Conservation (phyloP, 2,113 vertebrate genomes). For the Murina feae region DNA sequence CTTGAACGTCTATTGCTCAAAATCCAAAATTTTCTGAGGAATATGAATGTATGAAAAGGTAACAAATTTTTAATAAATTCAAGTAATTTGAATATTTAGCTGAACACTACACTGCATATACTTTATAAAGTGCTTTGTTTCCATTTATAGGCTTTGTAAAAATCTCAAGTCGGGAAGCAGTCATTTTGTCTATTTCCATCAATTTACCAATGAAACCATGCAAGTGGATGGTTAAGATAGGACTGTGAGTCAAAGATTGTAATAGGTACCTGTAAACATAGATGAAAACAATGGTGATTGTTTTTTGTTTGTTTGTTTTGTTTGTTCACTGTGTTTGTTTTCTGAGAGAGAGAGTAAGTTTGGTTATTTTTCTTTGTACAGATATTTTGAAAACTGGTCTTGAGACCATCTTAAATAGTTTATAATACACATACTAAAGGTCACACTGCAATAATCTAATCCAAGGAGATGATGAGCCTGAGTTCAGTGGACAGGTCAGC, state of each 20-base stretch:
- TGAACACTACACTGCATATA: neutral
- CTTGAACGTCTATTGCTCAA: neutral
- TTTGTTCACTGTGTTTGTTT: neutral
- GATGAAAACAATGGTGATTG: neutral
- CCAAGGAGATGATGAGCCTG: neutral
- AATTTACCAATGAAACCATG: neutral
- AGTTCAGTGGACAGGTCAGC: neutral
- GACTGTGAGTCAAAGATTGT: neutral
- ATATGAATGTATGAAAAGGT: neutral
- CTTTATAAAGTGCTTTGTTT: neutral
- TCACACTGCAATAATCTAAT: neutral
- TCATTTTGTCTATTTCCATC: neutral
- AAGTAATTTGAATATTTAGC: neutral
- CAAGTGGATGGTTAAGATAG: neutral
- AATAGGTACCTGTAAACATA: neutral
- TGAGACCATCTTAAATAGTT: neutral
- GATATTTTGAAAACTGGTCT: neutral
- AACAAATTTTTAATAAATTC: neutral
- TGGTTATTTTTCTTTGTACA: neutral
- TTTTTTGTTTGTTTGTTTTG: neutral
- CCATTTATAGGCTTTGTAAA: neutral
- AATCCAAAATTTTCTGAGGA: neutral
- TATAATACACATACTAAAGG: neutral
- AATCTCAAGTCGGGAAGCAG: neutral
- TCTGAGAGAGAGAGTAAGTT: neutral